Base-by-base conservation (phyloP, 2,113 vertebrate genomes). In the Psittacara wagleri region DNA sequence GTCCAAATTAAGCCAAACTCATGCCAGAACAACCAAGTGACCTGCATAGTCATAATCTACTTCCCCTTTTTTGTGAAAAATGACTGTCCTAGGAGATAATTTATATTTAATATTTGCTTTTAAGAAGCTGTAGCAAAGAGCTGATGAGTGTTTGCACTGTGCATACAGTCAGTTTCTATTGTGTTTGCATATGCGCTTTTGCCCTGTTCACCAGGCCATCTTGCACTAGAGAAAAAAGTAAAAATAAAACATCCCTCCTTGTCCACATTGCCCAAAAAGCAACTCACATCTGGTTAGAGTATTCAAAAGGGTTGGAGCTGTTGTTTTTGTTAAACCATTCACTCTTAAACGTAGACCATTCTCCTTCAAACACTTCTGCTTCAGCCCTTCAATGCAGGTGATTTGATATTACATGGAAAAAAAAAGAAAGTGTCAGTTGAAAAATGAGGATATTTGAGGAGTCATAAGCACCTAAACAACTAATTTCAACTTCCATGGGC, bases 231-330 rank as follows among this genome's bases (percentile, higher is more conserved):
- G 13, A 67, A 75, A 88, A 83, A 81, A 62, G 5, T 10, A 88
- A 78, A 70, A 22, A 27, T 28, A 52, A 80, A 85, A 69, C 17
- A 27, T 28, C 10, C 3, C 2, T 75, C 8, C 83, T 66, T 72
- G 44, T 90, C 84, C 93, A 94, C 78, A 88, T 91, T 82, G 52
- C 82, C 62, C 28, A 57, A 88, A 95, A 95, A 88, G 46, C 12
- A 79, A 20, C 64, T 82, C 86, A 86, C 72, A 92, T 69, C 75
- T 95, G 69, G 35, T n/a, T 91, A 66, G 37, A 90, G 39, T 24
- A 35, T 24, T 83, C 51, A 93, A 76, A 76, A 78, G 44, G 28
- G 9, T 68, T 85, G 67, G 13, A 12, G 15, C 7, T 82, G 52
- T 57, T 72, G 43, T 54, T 89, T 96, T 84, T 63, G 11, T 79